Percentiles rank a stretch among this genome's conserved stretches.
These are phyloP conservation scores for Pseudopipra pipra DNA, from an alignment of 2,113 vertebrate species.

Conservation along the genomic window DNA sequence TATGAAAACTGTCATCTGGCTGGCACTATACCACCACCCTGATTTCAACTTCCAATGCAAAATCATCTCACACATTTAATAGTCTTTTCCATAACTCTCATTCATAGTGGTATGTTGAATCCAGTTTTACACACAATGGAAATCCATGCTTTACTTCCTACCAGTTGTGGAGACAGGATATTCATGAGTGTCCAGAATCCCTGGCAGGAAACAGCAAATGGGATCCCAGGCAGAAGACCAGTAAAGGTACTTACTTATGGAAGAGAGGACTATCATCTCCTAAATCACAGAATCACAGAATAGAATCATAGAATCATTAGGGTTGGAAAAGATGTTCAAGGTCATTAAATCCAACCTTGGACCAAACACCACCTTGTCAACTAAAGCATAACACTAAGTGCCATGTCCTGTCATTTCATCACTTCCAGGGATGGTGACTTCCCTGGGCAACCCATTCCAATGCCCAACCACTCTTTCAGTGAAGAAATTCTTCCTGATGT, in stretches of 20 bases:
- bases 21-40: neutral
- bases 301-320: neutral
- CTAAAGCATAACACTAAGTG: neutral
- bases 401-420: neutral
- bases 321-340: neutral
- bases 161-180: neutral
- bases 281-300: neutral
- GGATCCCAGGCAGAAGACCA: neutral
- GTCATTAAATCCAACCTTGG: neutral
- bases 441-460: neutral
- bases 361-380: neutral
- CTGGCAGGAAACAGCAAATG: neutral
- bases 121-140: neutral
- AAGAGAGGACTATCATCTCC: neutral
- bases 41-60: neutral
- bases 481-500: neutral
- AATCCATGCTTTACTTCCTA: neutral
- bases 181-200: neutral
- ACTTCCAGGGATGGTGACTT: neutral
- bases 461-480: neutral
- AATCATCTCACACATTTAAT: neutral
- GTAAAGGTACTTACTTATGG: neutral
- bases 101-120: accelerated
- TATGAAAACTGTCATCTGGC: neutral
- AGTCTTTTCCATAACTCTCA: neutral